A percentile compares a stretch with the other conserved stretches of the same genome.
Evolutionary conservation across 2,113 vertebrate genomes (phyloP).

Genomic region (Corythoichthys haematopterus): DNA sequence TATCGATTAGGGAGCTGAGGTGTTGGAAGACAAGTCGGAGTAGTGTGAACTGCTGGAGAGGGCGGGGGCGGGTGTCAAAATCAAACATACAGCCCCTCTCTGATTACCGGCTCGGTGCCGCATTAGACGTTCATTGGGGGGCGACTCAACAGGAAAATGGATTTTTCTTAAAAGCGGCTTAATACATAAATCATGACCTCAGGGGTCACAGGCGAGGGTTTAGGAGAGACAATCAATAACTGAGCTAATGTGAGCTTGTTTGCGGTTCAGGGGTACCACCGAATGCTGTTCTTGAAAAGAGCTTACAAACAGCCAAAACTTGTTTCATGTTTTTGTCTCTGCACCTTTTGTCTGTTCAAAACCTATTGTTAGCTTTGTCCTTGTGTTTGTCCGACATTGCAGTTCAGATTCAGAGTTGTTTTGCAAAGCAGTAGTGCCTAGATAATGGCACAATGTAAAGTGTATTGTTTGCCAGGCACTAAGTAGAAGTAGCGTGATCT

Average conservation of each 20-base stretch:
- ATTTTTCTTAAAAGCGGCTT: constrained; percentile 71
- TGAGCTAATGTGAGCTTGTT: constrained; percentile 53
- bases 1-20: constrained; percentile 63
- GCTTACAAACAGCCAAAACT: constrained; percentile 25
- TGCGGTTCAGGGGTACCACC: constrained; percentile 42
- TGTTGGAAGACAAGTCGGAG: constrained; percentile 57
- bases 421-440: constrained; percentile 64
- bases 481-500: constrained; percentile 73
- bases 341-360: constrained; percentile 22
- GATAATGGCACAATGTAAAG: constrained; percentile 63
- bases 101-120: constrained; percentile 69
- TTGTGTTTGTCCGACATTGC: constrained; percentile 46
- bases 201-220: constrained; percentile 66
- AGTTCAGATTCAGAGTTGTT: constrained; percentile 57
- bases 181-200: constrained; percentile 77
- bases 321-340: not conserved
- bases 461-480: constrained; percentile 63
- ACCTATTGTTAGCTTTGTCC: constrained; percentile 56
- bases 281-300: constrained; percentile 42
- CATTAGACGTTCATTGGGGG: constrained; percentile 49
- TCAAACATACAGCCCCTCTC: constrained; percentile 60
- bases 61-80: constrained; percentile 36
- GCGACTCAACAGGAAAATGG: constrained; percentile 62
- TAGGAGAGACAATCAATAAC: constrained; percentile 63
- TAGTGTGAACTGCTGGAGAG: constrained; percentile 44